phyloP scores from a whole-genome alignment of 2,797 vertebrate genomes.

The Streptopelia turtur region DNA sequence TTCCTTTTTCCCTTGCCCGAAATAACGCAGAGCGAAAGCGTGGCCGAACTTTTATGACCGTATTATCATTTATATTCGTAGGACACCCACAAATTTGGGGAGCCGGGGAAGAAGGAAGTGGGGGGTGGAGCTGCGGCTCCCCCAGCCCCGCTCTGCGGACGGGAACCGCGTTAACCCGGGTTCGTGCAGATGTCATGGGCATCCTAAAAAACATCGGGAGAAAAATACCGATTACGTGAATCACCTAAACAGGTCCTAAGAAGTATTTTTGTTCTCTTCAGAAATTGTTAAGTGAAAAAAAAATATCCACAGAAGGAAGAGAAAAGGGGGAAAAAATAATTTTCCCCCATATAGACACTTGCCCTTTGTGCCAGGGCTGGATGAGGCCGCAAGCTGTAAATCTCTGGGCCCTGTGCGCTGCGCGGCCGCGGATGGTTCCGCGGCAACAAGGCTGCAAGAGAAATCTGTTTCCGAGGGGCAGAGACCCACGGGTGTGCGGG shows the following conservation, averaged over 20 bases:
- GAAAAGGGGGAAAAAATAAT: rapidly evolving
- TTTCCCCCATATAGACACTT: rapidly evolving
- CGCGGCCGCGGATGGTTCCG: not conserved
- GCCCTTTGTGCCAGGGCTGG: not conserved
- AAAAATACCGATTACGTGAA: not conserved
- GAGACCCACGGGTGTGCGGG: not conserved
- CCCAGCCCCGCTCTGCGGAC: rapidly evolving
- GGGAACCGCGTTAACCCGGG: rapidly evolving
- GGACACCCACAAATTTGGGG: not conserved
- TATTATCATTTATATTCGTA: not conserved
- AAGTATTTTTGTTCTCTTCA: not conserved
- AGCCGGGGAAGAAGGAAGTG: not conserved
- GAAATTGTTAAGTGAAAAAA: rapidly evolving
- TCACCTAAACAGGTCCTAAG: not conserved
- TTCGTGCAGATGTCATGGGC: rapidly evolving
- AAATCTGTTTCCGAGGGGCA: not conserved
- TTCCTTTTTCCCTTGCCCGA: not conserved
- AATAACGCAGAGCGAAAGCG: not conserved
- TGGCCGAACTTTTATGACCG: rapidly evolving
- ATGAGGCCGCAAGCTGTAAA: not conserved
- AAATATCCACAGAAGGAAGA: not conserved
- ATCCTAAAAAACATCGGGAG: rapidly evolving
- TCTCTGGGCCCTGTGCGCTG: not conserved
- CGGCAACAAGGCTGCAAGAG: not conserved
- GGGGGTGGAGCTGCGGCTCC: rapidly evolving